Percentiles rank a stretch among this genome's conserved stretches.
Conservation (phyloP, 2,113 vertebrate species). For the Colossoma macropomum region DNA sequence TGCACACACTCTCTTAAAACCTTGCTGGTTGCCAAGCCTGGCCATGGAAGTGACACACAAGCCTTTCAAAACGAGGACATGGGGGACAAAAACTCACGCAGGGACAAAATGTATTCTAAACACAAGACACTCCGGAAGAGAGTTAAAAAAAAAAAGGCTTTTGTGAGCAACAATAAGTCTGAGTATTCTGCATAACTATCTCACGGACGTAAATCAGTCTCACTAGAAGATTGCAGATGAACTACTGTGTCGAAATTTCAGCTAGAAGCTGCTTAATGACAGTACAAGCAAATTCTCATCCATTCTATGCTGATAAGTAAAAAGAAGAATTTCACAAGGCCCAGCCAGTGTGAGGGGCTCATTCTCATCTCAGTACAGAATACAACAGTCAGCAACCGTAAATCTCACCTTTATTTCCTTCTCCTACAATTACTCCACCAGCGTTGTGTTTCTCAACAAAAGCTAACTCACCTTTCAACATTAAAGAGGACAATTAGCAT, state of each 20-base stretch:
- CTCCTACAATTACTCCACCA: conserved; percentile 32
- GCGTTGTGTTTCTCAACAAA: conserved; percentile 46
- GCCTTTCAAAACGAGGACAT: conserved; percentile 37
- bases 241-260: neutral
- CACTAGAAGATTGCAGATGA: conserved; percentile 15
- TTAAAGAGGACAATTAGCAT: conserved; percentile 52
- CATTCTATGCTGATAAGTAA: neutral
- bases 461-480: conserved; percentile 50
- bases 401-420: conserved; percentile 42
- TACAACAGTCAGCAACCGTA: neutral
- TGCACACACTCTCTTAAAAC: conserved; percentile 25
- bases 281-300: conserved; percentile 2
- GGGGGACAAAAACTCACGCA: neutral
- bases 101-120: conserved; percentile 4
- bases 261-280: neutral
- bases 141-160: conserved; percentile 11
- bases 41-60: conserved; percentile 38
- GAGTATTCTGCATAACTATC: conserved; percentile 29
- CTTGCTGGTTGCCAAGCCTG: neutral
- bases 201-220: conserved; percentile 21
- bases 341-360: neutral
- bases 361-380: neutral
- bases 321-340: neutral
- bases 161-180: conserved; percentile 17
- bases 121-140: neutral